Conservation (phyloP, 2,113 vertebrate genomes). For the crab-eating macaque (Macaca fascicularis) region DNA sequence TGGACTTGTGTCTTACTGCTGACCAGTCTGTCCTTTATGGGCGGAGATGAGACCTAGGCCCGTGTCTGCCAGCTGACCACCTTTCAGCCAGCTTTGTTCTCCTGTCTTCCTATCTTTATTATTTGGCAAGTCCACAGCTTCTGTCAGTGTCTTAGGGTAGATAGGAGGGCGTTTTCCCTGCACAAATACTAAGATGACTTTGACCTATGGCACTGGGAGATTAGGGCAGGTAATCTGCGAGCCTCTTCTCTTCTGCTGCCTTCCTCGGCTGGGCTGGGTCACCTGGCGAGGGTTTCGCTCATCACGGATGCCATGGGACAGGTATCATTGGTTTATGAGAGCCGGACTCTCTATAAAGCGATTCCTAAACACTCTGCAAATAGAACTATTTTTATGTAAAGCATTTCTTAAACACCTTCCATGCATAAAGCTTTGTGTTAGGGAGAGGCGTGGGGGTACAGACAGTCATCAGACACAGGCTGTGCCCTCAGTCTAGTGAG, state of each 20-base stretch:
- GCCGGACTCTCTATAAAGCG: neutral
- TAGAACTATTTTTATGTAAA: neutral
- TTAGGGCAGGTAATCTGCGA: neutral
- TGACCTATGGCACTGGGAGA: neutral
- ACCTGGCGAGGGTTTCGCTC: neutral
- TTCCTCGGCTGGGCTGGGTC: neutral
- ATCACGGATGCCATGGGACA: neutral
- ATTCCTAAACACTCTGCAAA: neutral
- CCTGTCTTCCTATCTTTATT: neutral
- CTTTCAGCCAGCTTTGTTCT: neutral
- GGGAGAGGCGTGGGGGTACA: neutral
- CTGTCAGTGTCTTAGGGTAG: rapidly evolving
- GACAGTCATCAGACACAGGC: neutral
- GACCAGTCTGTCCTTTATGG: neutral
- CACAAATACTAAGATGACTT: neutral
- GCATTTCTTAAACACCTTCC: neutral
- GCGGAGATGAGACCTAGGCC: neutral
- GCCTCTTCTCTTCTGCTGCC: neutral
- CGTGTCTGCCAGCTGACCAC: neutral
- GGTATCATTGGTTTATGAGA: neutral
- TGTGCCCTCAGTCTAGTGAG: neutral
- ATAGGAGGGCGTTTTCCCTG: neutral
- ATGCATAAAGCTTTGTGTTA: neutral
- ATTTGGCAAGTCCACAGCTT: neutral
- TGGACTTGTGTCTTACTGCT: neutral